Conservation (phyloP, 2,113 vertebrate genomes). For the Zapornia atra region DNA sequence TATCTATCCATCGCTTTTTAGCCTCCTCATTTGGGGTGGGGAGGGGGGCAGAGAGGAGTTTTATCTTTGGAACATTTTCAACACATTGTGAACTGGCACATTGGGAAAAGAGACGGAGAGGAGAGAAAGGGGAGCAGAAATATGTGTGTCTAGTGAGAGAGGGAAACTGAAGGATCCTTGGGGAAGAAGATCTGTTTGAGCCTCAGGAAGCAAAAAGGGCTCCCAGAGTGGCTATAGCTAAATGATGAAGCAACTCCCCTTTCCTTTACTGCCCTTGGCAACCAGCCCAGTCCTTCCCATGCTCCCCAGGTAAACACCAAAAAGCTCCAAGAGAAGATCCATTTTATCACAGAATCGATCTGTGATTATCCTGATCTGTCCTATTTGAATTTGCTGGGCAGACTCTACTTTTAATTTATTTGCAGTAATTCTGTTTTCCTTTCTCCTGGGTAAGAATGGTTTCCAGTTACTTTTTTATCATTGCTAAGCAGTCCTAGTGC, state of each 20-base stretch:
- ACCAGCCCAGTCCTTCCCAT: not conserved
- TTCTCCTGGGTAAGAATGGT: not conserved
- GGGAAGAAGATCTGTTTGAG: not conserved
- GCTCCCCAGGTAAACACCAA: not conserved
- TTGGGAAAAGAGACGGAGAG: not conserved
- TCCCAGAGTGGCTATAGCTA: not conserved
- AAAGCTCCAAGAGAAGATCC: not conserved
- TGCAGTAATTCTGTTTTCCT: not conserved
- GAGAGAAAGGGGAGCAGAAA: not conserved
- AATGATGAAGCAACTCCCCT: not conserved
- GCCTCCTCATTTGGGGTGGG: not conserved
- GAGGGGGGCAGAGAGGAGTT: not conserved
- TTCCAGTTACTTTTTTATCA: not conserved
- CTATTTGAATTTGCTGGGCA: not conserved
- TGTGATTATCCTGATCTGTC: not conserved
- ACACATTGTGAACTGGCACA: not conserved
- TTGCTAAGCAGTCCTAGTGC: not conserved
- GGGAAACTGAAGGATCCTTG: not conserved
- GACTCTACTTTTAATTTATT: not conserved
- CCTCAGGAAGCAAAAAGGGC: not conserved
- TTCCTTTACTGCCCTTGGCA: not conserved
- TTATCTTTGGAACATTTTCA: not conserved
- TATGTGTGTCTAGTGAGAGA: not conserved
- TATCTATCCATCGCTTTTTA: not conserved
- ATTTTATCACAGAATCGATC: too few species aligned